phyloP scores from a whole-genome alignment of 1,140 invertebrate species.

The Drosophila paulistorum region DNA sequence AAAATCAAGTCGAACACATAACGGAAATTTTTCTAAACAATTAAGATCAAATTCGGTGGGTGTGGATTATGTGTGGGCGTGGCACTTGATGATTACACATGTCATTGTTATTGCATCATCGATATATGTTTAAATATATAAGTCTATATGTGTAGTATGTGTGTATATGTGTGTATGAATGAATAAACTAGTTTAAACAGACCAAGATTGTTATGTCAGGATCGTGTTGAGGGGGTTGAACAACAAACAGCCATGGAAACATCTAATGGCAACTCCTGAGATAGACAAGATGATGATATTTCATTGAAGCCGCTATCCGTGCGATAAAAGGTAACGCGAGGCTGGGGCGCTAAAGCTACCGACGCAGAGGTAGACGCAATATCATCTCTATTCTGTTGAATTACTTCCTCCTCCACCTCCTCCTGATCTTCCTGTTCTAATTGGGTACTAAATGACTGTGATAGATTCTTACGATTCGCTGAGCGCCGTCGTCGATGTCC shows the following conservation, averaged over 20 bases:
- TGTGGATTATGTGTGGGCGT: background rate
- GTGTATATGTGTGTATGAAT: background rate
- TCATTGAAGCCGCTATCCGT: slow-evolving; percentile 82
- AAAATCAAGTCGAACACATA: background rate
- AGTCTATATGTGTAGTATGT: background rate
- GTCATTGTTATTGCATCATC: background rate
- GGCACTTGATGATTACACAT: slow-evolving; percentile 11
- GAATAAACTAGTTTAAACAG: background rate
- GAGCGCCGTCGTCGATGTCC: slow-evolving; percentile 61
- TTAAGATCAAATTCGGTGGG: slow-evolving; percentile 1
- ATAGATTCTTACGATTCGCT: slow-evolving; percentile 78
- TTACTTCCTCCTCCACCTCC: slow-evolving; percentile 18
- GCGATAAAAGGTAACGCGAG: slow-evolving; percentile 55
- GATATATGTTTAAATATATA: slow-evolving; percentile 4
- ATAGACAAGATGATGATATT: slow-evolving; percentile 49
- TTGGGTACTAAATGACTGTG: slow-evolving; percentile 73
- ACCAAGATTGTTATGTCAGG: slow-evolving; percentile 31
- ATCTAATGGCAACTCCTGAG: slow-evolving; percentile 59
- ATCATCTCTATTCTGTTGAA: slow-evolving; percentile 4
- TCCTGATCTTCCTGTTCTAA: slow-evolving; percentile 44
- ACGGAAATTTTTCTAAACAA: background rate
- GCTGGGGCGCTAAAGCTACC: slow-evolving; percentile 5
- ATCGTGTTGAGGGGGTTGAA: slow-evolving; percentile 71
- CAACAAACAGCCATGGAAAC: slow-evolving; percentile 68
- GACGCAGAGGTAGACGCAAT: background rate